A percentile compares a stretch with the other conserved stretches of the same genome.
Evolutionary conservation across 1,140 invertebrate genomes (phyloP).

Genomic region (Lordiphosa collinella): DNA sequence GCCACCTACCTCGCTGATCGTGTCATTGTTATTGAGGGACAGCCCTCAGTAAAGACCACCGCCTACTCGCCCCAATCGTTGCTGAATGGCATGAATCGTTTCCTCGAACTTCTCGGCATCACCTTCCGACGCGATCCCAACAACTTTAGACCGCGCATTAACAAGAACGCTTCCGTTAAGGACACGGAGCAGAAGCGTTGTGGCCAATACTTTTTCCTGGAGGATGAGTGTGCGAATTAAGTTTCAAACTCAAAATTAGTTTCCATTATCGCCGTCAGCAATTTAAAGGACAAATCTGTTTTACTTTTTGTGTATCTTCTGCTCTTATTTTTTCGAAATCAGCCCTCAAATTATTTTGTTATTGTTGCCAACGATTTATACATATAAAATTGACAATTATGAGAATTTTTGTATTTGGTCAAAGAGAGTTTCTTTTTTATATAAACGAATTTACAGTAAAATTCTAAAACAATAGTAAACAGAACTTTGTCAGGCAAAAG

Average conservation of each 20-base stretch:
- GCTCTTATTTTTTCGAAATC: constrained; percentile 37
- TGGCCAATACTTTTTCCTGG: constrained; percentile 99
- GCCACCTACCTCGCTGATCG: constrained; percentile 99
- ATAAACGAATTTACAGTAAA: constrained; percentile 54
- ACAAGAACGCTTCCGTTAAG: constrained; percentile 98
- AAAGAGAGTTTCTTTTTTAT: constrained; percentile 48
- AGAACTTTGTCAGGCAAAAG: constrained; percentile 33
- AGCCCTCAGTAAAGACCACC: constrained; percentile 91
- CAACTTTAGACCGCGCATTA: constrained; percentile 98
- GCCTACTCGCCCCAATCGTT: constrained; percentile 96
- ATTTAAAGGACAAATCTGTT: constrained; percentile 18
- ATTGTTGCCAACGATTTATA: constrained; percentile 40
- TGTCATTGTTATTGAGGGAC: constrained; percentile 99
- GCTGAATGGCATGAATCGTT: constrained; percentile 98
- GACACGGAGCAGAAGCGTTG: constrained; percentile 98
- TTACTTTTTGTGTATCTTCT: constrained; percentile 19
- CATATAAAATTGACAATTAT: constrained; percentile 32
- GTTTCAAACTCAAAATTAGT: neutral
- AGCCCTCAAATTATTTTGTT: constrained; percentile 50
- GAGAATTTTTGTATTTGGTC: constrained; percentile 35
- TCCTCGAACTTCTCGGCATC: constrained; percentile 97
- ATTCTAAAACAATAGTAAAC: constrained; percentile 44
- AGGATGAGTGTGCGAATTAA: constrained; percentile 83
- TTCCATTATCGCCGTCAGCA: constrained; percentile 19
- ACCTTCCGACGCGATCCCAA: constrained; percentile 99